Evolutionary conservation across 2,113 vertebrate species (phyloP), one percentile per base, ranked within the genome.

Genomic region (Sphyrna mokarran): DNA sequence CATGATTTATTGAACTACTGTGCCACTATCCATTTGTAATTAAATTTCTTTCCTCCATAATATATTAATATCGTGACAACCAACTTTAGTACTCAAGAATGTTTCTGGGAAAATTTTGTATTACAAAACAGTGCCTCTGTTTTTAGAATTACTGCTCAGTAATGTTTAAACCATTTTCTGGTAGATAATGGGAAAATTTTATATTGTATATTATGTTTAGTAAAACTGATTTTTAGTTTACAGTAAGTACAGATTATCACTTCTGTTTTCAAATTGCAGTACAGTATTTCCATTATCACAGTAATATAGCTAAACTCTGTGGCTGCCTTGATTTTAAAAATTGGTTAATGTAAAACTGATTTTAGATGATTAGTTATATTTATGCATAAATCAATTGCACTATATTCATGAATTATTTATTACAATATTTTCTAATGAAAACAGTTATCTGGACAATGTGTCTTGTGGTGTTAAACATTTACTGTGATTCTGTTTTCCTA

Each of bases 381-480:
- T 99, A 99, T 99, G 98, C 99, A 99, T 99, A 98, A 98, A 98
- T 98, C 97, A 98, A 98, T 98, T 99, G 98, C 99, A 99, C 99
- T 99, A 98, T 98, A 97, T 98, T 99, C 98, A 97, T 98, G 97
- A 98, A 97, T 98, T 98, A 98, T 98, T 98, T 98, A 98, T 98
- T 98, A 98, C 97, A 97, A 98, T 98, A 97, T 98, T 99, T 98
- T 98, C 97, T 98, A 98, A 98, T 98, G 97, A 98, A 98, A 98
- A 98, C 96, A 98, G 97, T 98, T 93, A 98, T 97, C 97, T 98
- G 94, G 94, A 95, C 69, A 95, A 95, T 95, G 91, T 94, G 98
- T 98, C 98, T 98, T 98, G 98, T 99, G 97, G 98, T 98, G 98
- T 98, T 98, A 97, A 97, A 95, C 94, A 95, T 98, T 97, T 98